Percentiles rank a stretch among this genome's conserved stretches.
These are phyloP conservation scores for Hesperophylax magnus DNA, from an alignment of 1,140 invertebrate species.

Conservation along the genomic window DNA sequence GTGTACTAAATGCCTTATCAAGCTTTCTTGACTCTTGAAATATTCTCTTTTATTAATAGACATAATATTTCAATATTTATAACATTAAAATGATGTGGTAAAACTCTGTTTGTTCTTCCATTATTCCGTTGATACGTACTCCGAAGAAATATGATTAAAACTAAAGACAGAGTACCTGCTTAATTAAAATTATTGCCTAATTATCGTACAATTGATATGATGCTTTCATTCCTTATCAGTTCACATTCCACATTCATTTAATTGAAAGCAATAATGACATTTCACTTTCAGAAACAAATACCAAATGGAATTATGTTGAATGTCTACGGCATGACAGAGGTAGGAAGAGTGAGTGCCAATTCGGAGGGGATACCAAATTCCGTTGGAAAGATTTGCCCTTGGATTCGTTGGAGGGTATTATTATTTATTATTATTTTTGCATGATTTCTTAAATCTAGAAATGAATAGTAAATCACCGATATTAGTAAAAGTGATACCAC, in stretches of 20 bases:
- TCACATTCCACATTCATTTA: background rate
- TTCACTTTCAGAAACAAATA: background rate
- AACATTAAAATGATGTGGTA: too few relatives aligned
- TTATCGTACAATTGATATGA: background rate
- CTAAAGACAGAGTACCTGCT: background rate
- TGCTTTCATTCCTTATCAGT: background rate
- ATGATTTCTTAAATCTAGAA: background rate
- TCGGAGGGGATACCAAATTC: background rate
- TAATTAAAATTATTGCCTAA: background rate
- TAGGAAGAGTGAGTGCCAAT: background rate
- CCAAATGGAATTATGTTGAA: background rate
- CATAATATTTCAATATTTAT: too few relatives aligned
- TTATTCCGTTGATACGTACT: too few relatives aligned
- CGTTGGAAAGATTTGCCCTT: conserved; percentile 19
- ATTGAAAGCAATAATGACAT: background rate
- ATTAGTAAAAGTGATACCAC: background rate
- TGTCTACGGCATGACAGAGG: conserved; percentile 20
- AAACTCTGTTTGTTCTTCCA: too few relatives aligned
- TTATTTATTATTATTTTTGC: background rate
- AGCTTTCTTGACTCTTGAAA: too few relatives aligned
- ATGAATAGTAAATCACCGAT: background rate
- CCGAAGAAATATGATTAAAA: too few relatives aligned
- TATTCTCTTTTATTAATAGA: too few relatives aligned
- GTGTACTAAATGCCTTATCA: too few relatives aligned
- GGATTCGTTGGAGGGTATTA: conserved; percentile 45